A percentile compares a stretch with the other conserved stretches of the same genome.
phyloP scores from a whole-genome alignment of 37 sponge, comb jelly and placozoan genomes.

The Chondrilla cf. caribensis region DNA sequence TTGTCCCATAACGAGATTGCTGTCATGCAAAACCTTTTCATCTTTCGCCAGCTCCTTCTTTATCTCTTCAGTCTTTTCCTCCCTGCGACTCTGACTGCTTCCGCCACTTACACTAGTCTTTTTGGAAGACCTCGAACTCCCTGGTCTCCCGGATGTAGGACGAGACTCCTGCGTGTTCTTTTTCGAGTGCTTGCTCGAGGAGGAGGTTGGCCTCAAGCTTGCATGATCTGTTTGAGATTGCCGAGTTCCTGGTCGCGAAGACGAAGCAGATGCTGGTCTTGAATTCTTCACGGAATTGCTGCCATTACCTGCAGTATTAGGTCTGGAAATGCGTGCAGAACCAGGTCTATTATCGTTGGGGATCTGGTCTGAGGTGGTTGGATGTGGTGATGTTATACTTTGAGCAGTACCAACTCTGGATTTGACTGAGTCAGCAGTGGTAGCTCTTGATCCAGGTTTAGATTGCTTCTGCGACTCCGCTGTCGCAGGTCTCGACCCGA shows the following conservation, averaged over 20 bases:
- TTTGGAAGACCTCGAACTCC: background rate
- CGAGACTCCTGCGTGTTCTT: background rate
- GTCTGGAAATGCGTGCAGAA: too few species aligned
- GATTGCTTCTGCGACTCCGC: background rate
- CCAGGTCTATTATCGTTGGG: too few species aligned
- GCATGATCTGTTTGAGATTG: too few species aligned
- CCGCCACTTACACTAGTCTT: background rate
- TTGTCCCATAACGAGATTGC: slow-evolving; percentile 60
- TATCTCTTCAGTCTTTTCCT: background rate
- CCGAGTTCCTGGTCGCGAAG: background rate
- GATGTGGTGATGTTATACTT: too few species aligned
- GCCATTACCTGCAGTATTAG: too few species aligned
- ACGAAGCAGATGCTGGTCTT: background rate
- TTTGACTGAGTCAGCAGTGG: too few species aligned
- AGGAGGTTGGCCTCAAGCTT: too few species aligned
- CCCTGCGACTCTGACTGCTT: too few species aligned
- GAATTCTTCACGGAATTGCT: too few species aligned
- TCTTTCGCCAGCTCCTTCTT: slow-evolving; percentile 19
- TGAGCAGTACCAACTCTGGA: too few species aligned
- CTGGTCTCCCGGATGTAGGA: background rate
- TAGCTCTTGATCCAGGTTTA: background rate
- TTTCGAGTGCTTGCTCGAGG: background rate
- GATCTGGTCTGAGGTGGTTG: too few species aligned
- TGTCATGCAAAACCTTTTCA: slow-evolving; percentile 48
- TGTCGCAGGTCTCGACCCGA: background rate